Conservation (phyloP, 1,140 invertebrate species). For the Anoplophora glabripennis region DNA sequence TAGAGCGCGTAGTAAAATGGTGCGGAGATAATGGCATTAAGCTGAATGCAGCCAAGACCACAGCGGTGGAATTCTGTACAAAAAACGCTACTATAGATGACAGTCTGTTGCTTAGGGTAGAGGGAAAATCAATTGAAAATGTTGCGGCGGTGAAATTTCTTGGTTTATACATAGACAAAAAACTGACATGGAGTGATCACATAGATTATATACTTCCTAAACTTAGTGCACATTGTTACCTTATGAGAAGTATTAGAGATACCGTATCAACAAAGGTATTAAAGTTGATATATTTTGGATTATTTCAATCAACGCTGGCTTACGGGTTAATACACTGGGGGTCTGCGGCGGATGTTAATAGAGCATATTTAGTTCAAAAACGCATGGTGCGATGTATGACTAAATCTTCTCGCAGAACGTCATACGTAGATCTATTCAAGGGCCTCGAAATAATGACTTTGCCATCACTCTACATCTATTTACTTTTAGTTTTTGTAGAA, state of each 20-base stretch:
- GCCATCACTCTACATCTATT: not conserved
- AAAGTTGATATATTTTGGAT: not conserved
- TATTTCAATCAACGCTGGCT: not conserved
- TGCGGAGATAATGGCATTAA: too few species aligned
- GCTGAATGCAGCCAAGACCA: too few species aligned
- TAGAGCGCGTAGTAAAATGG: too few species aligned
- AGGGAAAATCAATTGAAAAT: not conserved
- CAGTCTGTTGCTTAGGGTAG: not conserved
- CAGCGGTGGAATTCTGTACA: too few species aligned
- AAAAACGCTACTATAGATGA: not conserved
- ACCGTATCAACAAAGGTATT: not conserved
- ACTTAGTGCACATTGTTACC: too few species aligned
- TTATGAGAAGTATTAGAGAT: not conserved
- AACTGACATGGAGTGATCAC: too few species aligned
- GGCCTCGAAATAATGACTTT: not conserved
- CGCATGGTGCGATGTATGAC: not conserved
- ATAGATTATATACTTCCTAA: too few species aligned
- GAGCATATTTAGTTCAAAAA: not conserved
- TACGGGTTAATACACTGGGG: conserved; percentile 1
- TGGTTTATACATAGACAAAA: too few species aligned
- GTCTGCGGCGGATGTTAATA: too few species aligned
- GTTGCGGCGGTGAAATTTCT: not conserved
- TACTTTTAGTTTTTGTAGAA: not conserved
- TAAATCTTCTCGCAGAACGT: not conserved
- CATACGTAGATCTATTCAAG: not conserved